Evolutionary conservation across 2,797 vertebrate species (phyloP), one percentile per base, ranked within the genome.

Genomic region (Euthynnus affinis): DNA sequence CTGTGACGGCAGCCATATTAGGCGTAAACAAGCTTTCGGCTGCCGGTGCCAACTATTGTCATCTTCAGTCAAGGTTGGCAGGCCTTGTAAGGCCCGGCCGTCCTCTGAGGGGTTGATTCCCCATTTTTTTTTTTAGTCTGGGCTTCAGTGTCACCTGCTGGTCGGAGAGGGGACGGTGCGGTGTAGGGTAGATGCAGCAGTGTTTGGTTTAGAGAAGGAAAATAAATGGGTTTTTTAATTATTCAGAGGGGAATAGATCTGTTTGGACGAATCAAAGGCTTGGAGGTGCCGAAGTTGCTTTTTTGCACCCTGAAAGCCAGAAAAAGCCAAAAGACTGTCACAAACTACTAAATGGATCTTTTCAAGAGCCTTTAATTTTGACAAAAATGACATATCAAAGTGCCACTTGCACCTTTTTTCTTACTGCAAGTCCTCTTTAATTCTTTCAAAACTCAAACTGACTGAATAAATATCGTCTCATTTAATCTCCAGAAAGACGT

Each of bases 1-100:
- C 78, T 51, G 17, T 80, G 74, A 55, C 9, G 3, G 37, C 15
- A n/a, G 48, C 85, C 83, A 76, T 90, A 81, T 88, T 84, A 9
- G 88, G 85, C 12, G 0, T 81, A 79, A 82, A 78, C 81, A 58
- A 49, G 48, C 78, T 37, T 51, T 61, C 4, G 22, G 57, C 56
- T 42, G 72, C 67, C 2, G 0, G 18, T 80, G 69, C 37, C 58
- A 58, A 18, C 57, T 40, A 64, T 79, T 77, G 74, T 88, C 74
- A 22, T 86, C 74, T 72, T 44, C 46, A 48, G 68, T 82, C 37
- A 23, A 52, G 53, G 80, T 78, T 62, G 49, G 56, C 51, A 37
- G 68, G 46, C 64, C 82, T 78, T 88, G 44, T 80, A 53, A 1
- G 57, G 82, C 5, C 6, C 44, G 44, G 70, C 29, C 0, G 3